Evolutionary conservation across 2,888 invertebrate species (phyloP), one percentile per base, ranked within the genome.

Genomic region (Dryadula phaetusa): DNA sequence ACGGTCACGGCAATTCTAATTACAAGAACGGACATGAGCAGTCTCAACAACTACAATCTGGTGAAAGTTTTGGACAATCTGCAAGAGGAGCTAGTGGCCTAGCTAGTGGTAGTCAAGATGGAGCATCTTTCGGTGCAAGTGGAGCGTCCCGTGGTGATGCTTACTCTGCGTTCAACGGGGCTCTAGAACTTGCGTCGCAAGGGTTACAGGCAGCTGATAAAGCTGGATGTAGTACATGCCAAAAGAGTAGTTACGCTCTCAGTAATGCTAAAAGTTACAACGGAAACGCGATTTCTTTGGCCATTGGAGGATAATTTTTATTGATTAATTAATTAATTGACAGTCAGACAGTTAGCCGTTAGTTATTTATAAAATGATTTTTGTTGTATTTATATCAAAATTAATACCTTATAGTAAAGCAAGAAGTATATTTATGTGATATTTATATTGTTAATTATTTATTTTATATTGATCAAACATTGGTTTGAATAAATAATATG

Each of bases 241-340:
- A 85, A 12, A 89, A 86, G 68, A 82, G 84, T 67, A 82, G 79
- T 71, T 90, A 85, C 46, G 91, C 92, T 8, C 76, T 88, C 10
- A 92, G 92, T 69, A 92, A 92, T 44, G 92, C 92, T n/a, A 88
- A 84, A 74, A 91, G 89, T 69, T 76, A 81, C 60, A 82, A 76
- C 34, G 92, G 92, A 14, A 80, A 83, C 8, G 92, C 92, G 0
- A 76, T 92, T 0, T 88, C 92, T n/a, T 65, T 92, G 1, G 90
- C 92, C 10, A 81, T 90, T 16, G 87, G 88, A 28, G 88, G 90
- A 72, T 89, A 84, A 80, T 67, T 44, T 40, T 47, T 37, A 25
- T 60, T 8, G n/a, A 28, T 28, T 16, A 7, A 16, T 28, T 8
- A 3, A 20, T 14, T 20, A 3, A 2, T 28, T 28, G 28, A 4